A percentile compares a stretch with the other conserved stretches of the same genome.
Evolutionary conservation across 23 tunicate genomes (phyloP).

Genomic region (Trididemnum miniatum): DNA sequence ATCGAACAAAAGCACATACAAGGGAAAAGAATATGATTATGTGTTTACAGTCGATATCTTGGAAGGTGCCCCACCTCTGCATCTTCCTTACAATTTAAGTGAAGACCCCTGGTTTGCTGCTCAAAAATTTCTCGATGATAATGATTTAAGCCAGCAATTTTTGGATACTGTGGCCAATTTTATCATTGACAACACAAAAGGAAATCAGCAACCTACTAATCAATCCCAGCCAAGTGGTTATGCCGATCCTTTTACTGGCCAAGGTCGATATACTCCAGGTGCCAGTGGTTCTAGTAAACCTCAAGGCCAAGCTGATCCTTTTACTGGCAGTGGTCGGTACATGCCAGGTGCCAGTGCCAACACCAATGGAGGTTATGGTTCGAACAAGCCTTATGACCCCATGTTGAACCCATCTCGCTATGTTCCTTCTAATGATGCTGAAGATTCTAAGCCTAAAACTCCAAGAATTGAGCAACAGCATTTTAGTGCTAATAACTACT

Average conservation of each 20-base stretch:
- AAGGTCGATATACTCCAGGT: conserved; percentile 56
- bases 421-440: background rate
- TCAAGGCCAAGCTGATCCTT: conserved; percentile 45
- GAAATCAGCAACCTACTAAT: background rate
- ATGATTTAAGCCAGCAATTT: conserved; percentile 62
- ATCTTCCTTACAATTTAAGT: conserved; percentile 79
- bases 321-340: conserved; percentile 84
- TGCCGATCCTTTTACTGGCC: conserved; percentile 57
- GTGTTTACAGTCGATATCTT: conserved; percentile 80
- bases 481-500: conserved; percentile 40
- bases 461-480: background rate
- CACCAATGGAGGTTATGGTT: no score
- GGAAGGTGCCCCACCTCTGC: conserved; percentile 86
- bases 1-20: conserved; percentile 6
- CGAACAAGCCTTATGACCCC: conserved; percentile 27
- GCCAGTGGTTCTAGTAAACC: background rate
- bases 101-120: conserved; percentile 98
- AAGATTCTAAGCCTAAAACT: background rate
- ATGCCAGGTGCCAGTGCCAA: conserved; percentile 39
- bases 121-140: conserved; percentile 77
- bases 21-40: conserved; percentile 89
- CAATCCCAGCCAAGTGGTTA: background rate
- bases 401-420: conserved; percentile 50
- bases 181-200: conserved; percentile 74
- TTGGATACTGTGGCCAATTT: conserved; percentile 76